Percentiles rank a stretch among this genome's conserved stretches.
These are phyloP conservation scores for Chroicocephalus ridibundus DNA, from an alignment of 2,113 vertebrate species.

Conservation along the genomic window DNA sequence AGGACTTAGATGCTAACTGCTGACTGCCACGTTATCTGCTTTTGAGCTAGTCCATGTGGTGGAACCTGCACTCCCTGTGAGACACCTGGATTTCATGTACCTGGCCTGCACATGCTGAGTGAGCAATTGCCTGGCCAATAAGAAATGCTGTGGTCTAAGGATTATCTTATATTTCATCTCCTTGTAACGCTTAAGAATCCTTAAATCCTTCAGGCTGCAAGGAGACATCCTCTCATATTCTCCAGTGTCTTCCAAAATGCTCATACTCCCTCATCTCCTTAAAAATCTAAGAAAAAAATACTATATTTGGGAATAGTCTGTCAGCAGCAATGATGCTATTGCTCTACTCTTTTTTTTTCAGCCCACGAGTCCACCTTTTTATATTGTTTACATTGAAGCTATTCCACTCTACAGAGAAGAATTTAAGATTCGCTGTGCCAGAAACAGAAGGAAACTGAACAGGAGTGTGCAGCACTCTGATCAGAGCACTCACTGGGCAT, in stretches of 20 bases:
- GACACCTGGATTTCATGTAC: neutral
- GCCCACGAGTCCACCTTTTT: neutral
- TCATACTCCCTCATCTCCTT: neutral
- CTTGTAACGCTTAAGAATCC: neutral
- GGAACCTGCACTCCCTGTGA: neutral
- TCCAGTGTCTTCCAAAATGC: neutral
- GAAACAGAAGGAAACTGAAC: neutral
- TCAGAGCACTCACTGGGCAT: neutral
- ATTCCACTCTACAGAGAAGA: neutral
- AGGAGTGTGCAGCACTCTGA: neutral
- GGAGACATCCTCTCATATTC: neutral
- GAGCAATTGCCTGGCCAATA: neutral
- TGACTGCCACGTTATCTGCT: neutral
- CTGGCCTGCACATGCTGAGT: neutral
- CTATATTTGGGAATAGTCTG: neutral
- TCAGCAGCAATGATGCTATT: neutral
- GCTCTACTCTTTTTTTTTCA: neutral
- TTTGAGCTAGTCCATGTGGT: neutral
- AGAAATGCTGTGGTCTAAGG: neutral
- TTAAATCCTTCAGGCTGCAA: neutral
- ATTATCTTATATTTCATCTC: neutral
- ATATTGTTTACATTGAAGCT: neutral
- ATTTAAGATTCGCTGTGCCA: neutral
- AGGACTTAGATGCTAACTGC: neutral
- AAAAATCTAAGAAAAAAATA: neutral